These are phyloP conservation scores for Lysandra coridon DNA, from an alignment of 2,888 invertebrate genomes.

Conservation along the genomic window DNA sequence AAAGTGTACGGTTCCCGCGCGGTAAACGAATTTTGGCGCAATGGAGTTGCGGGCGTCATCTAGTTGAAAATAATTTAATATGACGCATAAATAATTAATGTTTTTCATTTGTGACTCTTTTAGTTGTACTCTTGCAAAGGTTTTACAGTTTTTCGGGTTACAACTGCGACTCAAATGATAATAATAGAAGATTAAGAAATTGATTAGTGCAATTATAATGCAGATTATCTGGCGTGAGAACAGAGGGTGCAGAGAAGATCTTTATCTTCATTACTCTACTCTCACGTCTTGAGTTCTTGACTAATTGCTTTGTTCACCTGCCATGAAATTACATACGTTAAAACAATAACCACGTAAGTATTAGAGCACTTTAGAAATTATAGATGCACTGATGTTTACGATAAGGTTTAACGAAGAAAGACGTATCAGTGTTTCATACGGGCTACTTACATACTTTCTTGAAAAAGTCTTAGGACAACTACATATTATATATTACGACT, in stretches of 20 bases:
- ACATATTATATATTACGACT: no score
- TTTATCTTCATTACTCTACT: conserved; percentile 56
- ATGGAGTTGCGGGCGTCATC: no score
- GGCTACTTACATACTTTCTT: no score
- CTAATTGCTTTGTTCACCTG: conserved; percentile 66
- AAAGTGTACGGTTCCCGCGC: no score
- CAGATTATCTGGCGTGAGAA: conserved; percentile 41
- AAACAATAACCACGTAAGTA: conserved; percentile 51
- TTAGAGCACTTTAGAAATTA: conserved; percentile 41
- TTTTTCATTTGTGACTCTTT: no score
- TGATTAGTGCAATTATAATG: conserved; percentile 20
- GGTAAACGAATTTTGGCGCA: no score
- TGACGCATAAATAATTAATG: no score
- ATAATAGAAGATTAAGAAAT: background rate
- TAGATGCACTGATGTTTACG: conserved; percentile 23
- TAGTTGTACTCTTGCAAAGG: background rate
- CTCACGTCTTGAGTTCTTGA: conserved; percentile 69
- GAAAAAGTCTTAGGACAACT: background rate
- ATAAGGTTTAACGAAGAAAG: conserved; percentile 39
- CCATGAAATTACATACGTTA: conserved; percentile 69
- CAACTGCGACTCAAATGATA: background rate
- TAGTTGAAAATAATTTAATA: no score
- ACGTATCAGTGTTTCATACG: background rate
- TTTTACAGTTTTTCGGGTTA: background rate
- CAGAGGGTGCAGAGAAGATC: conserved; percentile 45